A percentile compares a stretch with the other conserved stretches of the same genome.
Conservation (phyloP, 2,888 invertebrate species). For the Endotricha flammealis region DNA sequence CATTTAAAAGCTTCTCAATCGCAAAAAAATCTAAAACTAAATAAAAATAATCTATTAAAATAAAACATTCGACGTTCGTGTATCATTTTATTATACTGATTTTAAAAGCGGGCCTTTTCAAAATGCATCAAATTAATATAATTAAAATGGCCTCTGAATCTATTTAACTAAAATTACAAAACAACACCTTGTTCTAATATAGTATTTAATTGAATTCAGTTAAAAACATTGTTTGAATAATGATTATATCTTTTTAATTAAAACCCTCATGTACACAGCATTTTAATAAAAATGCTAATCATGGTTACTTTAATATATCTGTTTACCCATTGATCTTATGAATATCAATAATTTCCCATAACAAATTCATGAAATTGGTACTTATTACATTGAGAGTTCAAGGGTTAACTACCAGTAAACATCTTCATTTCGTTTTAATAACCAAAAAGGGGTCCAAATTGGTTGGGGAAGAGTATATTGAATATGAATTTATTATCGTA, state of each 20-base stretch:
- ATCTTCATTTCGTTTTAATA: slow-evolving; percentile 63
- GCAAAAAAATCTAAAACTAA: no score
- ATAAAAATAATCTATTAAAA: no score
- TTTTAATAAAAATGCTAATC: slow-evolving; percentile 16
- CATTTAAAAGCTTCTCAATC: no score
- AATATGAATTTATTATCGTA: slow-evolving; percentile 21
- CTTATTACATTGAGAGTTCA: slow-evolving; percentile 38
- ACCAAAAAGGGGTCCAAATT: slow-evolving; percentile 49
- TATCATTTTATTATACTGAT: no score
- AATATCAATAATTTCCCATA: slow-evolving; percentile 34
- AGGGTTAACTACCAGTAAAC: slow-evolving; percentile 67
- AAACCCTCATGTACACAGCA: slow-evolving; percentile 13
- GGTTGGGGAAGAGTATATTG: slow-evolving; percentile 32
- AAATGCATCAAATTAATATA: no score
- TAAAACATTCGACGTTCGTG: no score
- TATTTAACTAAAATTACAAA: no score
- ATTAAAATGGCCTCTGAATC: no score
- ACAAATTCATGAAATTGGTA: slow-evolving; percentile 55
- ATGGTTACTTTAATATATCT: slow-evolving; percentile 29
- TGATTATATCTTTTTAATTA: not conserved
- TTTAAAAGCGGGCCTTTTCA: no score
- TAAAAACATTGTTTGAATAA: not conserved
- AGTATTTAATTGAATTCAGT: no score
- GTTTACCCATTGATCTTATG: slow-evolving; percentile 18
- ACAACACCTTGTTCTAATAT: no score